A percentile compares a stretch with the other conserved stretches of the same genome.
phyloP scores from a whole-genome alignment of 1,140 invertebrate species.

The Acromyrmex echinatior region DNA sequence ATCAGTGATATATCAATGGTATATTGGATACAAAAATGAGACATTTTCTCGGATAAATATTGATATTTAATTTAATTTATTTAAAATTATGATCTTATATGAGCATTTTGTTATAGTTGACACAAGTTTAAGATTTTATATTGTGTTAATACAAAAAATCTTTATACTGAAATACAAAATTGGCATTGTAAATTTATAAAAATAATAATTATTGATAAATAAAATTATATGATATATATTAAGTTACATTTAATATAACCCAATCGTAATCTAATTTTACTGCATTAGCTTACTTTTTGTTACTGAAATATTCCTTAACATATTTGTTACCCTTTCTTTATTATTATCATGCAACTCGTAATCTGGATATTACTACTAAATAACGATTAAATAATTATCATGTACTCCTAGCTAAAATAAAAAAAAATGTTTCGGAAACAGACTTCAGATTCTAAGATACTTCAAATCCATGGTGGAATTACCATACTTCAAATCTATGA shows the following conservation, averaged over 20 bases:
- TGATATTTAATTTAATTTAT: background rate
- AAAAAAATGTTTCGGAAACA: background rate
- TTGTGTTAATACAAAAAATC: background rate
- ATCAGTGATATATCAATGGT: background rate
- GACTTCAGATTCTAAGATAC: background rate
- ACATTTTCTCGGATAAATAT: background rate
- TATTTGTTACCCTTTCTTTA: background rate
- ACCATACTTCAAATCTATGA: no score
- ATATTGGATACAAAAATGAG: background rate
- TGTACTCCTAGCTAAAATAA: conserved; percentile 16
- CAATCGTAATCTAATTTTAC: background rate
- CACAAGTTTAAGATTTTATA: background rate
- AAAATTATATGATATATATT: background rate
- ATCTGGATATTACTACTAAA: background rate
- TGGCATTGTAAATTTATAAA: background rate
- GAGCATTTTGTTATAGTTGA: background rate
- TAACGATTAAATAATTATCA: conserved; percentile 15
- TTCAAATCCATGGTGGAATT: background rate
- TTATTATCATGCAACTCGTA: background rate
- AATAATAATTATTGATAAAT: no score
- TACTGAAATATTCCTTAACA: background rate
- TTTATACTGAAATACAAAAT: background rate
- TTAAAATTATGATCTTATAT: background rate
- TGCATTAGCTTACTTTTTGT: background rate
- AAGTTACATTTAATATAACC: conserved; percentile 4